These are phyloP conservation scores for Pseudopleuronectes americanus DNA, from an alignment of 2,797 vertebrate genomes.

Conservation along the genomic window DNA sequence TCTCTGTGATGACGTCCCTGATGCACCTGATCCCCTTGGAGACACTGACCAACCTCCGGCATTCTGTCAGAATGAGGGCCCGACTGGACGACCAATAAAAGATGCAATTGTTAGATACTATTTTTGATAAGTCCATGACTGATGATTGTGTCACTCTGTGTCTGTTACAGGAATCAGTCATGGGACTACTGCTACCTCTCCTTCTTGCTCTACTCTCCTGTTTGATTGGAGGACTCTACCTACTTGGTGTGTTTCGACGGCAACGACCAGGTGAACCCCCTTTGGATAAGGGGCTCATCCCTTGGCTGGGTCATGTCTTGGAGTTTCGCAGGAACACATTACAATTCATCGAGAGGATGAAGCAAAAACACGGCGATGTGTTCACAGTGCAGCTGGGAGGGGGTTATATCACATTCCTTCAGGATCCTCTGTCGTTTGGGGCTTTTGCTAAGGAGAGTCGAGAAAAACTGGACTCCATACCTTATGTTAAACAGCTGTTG, in stretches of 20 bases:
- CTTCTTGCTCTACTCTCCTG: conserved; percentile 71
- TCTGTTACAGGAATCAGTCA: conserved; percentile 51
- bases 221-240: conserved; percentile 78
- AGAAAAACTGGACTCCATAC: conserved; percentile 84
- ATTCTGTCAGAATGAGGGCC: too few relatives aligned
- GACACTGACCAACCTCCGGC: too few relatives aligned
- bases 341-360: conserved; percentile 88
- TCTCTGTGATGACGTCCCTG: too few relatives aligned
- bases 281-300: conserved; percentile 89
- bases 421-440: conserved; percentile 88
- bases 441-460: conserved; percentile 77
- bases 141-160: not conserved
- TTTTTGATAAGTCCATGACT: too few relatives aligned
- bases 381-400: conserved; percentile 91
- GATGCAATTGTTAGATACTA: too few relatives aligned
- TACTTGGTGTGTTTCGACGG: conserved; percentile 82
- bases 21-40: too few relatives aligned
- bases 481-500: conserved; percentile 78
- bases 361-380: conserved; percentile 88
- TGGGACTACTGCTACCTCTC: conserved; percentile 79
- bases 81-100: too few relatives aligned
- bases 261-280: conserved; percentile 86
- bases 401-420: conserved; percentile 89
- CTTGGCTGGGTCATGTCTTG: conserved; percentile 90
- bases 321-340: conserved; percentile 83